phyloP scores from a whole-genome alignment of 2,113 vertebrate species.

The Lanius ludovicianus region DNA sequence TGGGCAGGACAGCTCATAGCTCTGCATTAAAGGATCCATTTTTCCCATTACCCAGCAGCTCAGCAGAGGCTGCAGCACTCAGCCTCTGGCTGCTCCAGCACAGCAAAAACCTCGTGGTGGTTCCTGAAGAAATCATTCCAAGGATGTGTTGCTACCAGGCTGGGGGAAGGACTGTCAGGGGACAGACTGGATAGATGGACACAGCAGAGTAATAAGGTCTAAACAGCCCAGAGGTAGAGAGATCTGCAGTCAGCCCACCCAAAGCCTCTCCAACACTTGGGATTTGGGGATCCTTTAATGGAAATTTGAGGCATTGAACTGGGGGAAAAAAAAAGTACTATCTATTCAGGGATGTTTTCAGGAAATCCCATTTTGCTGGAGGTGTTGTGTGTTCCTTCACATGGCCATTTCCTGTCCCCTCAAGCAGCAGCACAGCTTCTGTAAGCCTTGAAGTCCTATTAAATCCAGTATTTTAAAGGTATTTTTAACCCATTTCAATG shows the following conservation, averaged over 20 bases:
- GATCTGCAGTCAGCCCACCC: not conserved
- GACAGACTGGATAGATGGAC: not conserved
- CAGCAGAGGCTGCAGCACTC: not conserved
- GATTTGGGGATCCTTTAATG: not conserved
- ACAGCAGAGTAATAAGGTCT: fast-evolving
- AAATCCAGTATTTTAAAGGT: not conserved
- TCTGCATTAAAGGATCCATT: not conserved
- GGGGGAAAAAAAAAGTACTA: fast-evolving
- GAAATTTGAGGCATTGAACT: not conserved
- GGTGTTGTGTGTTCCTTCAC: not conserved
- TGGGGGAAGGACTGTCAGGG: not conserved
- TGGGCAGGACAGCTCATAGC: not conserved
- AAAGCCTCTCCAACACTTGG: not conserved
- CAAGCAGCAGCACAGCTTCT: fast-evolving
- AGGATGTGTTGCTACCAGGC: not conserved
- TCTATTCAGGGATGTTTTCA: not conserved
- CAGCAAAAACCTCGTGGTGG: not conserved
- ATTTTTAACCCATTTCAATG: not conserved
- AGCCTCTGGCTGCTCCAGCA: not conserved
- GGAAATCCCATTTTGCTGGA: not conserved
- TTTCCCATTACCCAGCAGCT: not conserved
- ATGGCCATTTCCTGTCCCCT: not conserved
- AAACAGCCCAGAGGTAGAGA: not conserved
- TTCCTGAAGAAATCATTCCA: not conserved
- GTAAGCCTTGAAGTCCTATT: not conserved